Percentiles rank a stretch among this genome's conserved stretches.
Evolutionary conservation across 2,888 invertebrate genomes (phyloP).

Genomic region (Trichopria drosophilae): DNA sequence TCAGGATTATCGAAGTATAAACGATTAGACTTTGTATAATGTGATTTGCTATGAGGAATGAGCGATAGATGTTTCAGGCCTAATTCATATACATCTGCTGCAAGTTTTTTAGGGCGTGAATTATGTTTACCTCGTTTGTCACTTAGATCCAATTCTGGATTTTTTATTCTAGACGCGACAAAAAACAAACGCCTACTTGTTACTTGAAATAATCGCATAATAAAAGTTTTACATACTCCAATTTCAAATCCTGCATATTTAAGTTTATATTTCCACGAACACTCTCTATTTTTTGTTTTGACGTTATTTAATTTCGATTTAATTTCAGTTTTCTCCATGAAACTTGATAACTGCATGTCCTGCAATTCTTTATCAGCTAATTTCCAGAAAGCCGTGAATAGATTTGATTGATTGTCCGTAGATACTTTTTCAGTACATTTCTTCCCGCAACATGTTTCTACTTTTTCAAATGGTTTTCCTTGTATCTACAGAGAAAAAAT

Average conservation of each 20-base stretch:
- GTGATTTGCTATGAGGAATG: neutral
- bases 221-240: neutral
- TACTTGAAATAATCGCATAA: neutral
- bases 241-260: neutral
- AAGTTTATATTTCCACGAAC: neutral
- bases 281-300: neutral
- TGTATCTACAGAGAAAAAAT: no score
- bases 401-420: neutral
- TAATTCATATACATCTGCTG: neutral
- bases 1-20: constrained; percentile 1
- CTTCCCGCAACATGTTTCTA: neutral
- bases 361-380: constrained; percentile 1
- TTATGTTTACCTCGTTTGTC: neutral
- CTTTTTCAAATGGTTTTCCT: neutral
- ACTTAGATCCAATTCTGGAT: neutral
- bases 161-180: neutral
- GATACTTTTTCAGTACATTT: neutral
- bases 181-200: neutral
- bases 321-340: neutral
- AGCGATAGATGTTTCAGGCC: neutral
- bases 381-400: neutral
- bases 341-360: neutral
- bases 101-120: neutral
- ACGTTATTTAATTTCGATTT: neutral
- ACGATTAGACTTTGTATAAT: neutral